phyloP scores from a whole-genome alignment of 2,113 vertebrate genomes.

The Forbesichthys papilliferus region DNA sequence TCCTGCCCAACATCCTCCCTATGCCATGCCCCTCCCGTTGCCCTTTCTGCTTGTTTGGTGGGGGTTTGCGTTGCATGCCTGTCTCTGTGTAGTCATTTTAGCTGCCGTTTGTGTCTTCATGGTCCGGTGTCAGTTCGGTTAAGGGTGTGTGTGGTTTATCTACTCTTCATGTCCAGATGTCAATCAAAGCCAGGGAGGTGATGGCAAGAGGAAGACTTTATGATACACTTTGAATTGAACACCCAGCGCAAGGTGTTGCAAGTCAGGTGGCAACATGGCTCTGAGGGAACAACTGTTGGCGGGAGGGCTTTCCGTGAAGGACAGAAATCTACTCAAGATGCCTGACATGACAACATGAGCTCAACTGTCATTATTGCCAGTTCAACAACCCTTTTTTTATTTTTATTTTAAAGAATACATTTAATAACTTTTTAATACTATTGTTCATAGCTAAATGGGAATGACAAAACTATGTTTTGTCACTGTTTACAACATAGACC shows the following conservation, averaged over 20 bases:
- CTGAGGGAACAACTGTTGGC: conserved; percentile 7
- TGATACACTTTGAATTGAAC: conserved; percentile 53
- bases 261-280: conserved; percentile 9
- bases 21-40: conserved; percentile 28
- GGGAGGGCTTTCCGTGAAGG: conserved; percentile 18
- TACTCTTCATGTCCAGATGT: conserved; percentile 67
- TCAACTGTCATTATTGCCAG: conserved; percentile 29
- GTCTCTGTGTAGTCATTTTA: conserved; percentile 10
- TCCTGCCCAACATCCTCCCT: conserved; percentile 20
- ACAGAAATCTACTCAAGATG: conserved; percentile 21
- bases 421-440: conserved; percentile 59
- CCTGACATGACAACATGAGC: conserved; percentile 16
- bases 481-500: conserved; percentile 79
- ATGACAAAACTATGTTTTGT: conserved; percentile 57
- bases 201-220: conserved; percentile 76
- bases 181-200: conserved; percentile 74
- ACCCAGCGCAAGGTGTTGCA: background rate
- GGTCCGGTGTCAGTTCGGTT: background rate
- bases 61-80: conserved; percentile 41
- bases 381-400: conserved; percentile 36
- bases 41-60: conserved; percentile 44
- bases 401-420: conserved; percentile 30
- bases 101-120: background rate
- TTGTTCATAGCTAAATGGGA: conserved; percentile 54
- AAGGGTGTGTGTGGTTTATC: conserved; percentile 4